A percentile compares a stretch with the other conserved stretches of the same genome.
Conservation (phyloP, 2,888 invertebrate genomes). For the Perizoma affinitatum region DNA sequence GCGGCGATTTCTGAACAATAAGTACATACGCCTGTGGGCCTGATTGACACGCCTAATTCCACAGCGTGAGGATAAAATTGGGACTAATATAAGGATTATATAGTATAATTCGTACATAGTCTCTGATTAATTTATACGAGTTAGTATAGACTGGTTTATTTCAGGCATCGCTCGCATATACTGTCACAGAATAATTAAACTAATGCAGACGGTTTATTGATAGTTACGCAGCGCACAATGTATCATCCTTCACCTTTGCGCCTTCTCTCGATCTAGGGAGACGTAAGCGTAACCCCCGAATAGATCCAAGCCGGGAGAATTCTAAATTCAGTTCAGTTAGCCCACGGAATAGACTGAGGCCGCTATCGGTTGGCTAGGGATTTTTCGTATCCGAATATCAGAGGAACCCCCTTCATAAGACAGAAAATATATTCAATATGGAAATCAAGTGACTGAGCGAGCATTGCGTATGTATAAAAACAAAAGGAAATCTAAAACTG, state of each 20-base stretch:
- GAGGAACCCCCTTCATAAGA: conserved; percentile 10
- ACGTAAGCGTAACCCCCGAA: conserved; percentile 30
- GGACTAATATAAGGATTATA: conserved; percentile 13
- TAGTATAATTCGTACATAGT: conserved; percentile 15
- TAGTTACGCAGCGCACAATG: conserved; percentile 54
- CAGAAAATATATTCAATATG: conserved; percentile 26
- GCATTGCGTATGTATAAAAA: conserved; percentile 20
- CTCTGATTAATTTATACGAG: conserved; percentile 22
- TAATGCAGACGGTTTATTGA: conserved; percentile 38
- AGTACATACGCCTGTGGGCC: conserved; percentile 32
- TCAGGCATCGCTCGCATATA: conserved; percentile 22
- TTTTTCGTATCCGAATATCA: conserved; percentile 26
- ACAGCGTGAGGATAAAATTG: conserved; percentile 38
- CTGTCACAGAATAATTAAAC: conserved; percentile 34
- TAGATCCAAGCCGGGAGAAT: conserved; percentile 30
- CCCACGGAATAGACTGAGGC: conserved; percentile 37
- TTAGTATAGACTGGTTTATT: conserved; percentile 30
- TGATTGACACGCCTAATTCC: conserved; percentile 37
- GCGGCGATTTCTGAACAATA: conserved; percentile 43
- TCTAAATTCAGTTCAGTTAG: conserved; percentile 46
- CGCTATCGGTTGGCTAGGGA: conserved; percentile 25
- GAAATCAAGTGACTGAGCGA: conserved; percentile 16
- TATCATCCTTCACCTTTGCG: conserved; percentile 52
- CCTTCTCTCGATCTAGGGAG: conserved; percentile 33
- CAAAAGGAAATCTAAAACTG: conserved; percentile 17